phyloP scores from a whole-genome alignment of 2,113 vertebrate genomes.

The Sakesphorus luctuosus region DNA sequence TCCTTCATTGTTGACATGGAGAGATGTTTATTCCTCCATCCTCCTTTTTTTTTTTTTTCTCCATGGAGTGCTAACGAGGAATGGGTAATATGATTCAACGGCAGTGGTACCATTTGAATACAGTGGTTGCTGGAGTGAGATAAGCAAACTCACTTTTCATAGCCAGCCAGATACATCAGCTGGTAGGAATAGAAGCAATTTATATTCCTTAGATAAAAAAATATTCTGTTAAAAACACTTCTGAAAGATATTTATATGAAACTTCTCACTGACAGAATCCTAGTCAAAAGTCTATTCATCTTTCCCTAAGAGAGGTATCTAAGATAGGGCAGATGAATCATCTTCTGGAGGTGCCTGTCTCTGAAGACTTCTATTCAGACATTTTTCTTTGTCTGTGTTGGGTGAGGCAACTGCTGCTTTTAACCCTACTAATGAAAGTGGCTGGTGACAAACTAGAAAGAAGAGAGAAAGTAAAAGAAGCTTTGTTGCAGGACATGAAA shows the following conservation, averaged over 20 bases:
- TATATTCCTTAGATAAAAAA: slow-evolving; percentile 63
- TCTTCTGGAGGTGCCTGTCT: slow-evolving; percentile 32
- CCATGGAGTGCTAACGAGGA: neutral
- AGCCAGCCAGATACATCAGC: neutral
- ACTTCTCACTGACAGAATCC: slow-evolving; percentile 51
- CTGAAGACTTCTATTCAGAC: slow-evolving; percentile 47
- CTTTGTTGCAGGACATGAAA: slow-evolving; percentile 29
- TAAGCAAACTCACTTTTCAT: slow-evolving; percentile 18
- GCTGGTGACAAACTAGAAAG: neutral
- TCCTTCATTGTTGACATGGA: neutral
- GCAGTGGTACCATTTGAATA: neutral
- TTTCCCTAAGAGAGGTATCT: slow-evolving; percentile 48
- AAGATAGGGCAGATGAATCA: slow-evolving; percentile 56
- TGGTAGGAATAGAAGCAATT: slow-evolving; percentile 29
- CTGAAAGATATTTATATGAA: slow-evolving; percentile 59
- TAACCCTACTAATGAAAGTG: slow-evolving; percentile 30
- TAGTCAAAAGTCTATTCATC: slow-evolving; percentile 60
- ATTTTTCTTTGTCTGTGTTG: slow-evolving; percentile 37
- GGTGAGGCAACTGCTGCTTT: slow-evolving; percentile 21
- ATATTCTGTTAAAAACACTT: slow-evolving; percentile 55
- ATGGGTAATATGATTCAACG: neutral
- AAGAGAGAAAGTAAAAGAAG: neutral
- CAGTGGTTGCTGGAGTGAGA: neutral
- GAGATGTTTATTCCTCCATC: neutral
- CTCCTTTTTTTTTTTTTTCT: neutral